Base-by-base conservation (phyloP, 2,113 vertebrate species). In the Aphelocoma coerulescens region DNA sequence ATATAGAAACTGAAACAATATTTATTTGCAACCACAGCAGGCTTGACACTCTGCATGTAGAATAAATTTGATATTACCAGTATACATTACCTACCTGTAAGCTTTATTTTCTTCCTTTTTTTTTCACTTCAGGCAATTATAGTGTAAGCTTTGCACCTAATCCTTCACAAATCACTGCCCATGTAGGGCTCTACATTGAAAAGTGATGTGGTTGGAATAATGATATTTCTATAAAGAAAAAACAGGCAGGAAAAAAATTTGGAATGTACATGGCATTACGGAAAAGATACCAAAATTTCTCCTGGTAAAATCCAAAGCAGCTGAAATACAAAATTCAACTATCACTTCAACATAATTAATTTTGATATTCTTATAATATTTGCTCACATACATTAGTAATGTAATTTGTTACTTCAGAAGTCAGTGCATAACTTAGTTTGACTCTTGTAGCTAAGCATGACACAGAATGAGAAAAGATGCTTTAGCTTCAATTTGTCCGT, bases 191-290 rank as follows among this genome's bases (percentile, higher is more conserved):
- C 22, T 93, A 92, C 85, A 63, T 27, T 89, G 80, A 92, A 96
- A 95, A 96, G 75, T 84, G 85, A 94, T 93, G 43, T 93, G 73
- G 77, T 88, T 96, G 77, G 97, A 97, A 96, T 95, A 96, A 97
- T 91, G 74, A 88, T 94, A 93, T 95, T 97, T 97, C 67, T 86
- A 63, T 51, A 81, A n/a, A 67, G 39, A 86, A 93, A 77, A 74
- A 97, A 91, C 65, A 90, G 66, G 84, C 74, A 61, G 78, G 74
- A 37, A 81, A 95, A 89, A 73, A 91, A 37, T 11, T 62, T 57
- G 33, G 84, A 95, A 89, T 85, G 91, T 87, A 82, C 15, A 80
- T 61, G 46, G n/a, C 79, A 85, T 26, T 28, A 92, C 46, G 48
- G 35, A 85, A 82, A 71, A 87, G 41, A 68, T 32, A 89, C 10